Percentiles rank a stretch among this genome's conserved stretches.
Evolutionary conservation across 2,797 vertebrate genomes (phyloP).

Genomic region (Ateles fusciceps): DNA sequence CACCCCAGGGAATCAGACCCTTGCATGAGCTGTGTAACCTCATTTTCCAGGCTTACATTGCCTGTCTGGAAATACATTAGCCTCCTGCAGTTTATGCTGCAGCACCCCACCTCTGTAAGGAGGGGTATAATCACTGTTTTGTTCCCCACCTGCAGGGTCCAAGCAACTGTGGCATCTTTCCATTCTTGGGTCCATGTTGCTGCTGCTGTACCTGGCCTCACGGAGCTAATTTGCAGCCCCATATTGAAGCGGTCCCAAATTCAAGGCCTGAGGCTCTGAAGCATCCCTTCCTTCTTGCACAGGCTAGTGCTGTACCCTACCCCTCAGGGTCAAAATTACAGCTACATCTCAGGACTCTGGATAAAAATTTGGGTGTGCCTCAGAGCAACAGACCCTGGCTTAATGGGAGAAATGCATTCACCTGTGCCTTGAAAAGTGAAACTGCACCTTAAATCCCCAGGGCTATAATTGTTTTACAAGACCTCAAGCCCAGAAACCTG

Average conservation of each 20-base stretch:
- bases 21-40: neutral
- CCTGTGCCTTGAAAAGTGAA: neutral
- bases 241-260: neutral
- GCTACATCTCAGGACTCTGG: neutral
- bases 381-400: neutral
- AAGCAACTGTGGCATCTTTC: neutral
- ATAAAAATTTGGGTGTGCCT: neutral
- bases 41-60: neutral
- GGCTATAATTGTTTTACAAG: neutral
- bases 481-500: neutral
- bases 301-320: neutral
- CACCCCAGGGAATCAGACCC: neutral
- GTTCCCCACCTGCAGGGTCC: neutral
- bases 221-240: neutral
- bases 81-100: neutral
- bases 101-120: neutral
- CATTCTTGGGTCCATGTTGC: neutral
- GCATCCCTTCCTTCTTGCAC: neutral
- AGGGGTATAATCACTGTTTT: neutral
- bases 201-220: neutral
- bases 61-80: neutral
- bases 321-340: neutral
- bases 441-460: neutral
- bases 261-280: neutral
- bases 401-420: neutral